A percentile compares a stretch with the other conserved stretches of the same genome.
phyloP scores from a whole-genome alignment of 2,797 vertebrate species.

The Enteromius anoplus region DNA sequence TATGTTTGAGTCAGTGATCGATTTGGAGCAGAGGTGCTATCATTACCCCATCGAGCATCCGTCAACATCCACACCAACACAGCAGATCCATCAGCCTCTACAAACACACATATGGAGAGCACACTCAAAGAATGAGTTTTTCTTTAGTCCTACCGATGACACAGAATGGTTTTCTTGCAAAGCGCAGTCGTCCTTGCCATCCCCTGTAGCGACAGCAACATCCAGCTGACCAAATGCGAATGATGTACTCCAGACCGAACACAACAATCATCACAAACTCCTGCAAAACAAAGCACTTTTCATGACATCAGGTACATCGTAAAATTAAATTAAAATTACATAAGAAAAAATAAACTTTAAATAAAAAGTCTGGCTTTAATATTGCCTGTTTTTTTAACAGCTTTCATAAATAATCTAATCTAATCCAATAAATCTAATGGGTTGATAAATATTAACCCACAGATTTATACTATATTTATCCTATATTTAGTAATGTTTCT shows the following conservation, averaged over 20 bases:
- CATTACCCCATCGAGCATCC: constrained; percentile 24
- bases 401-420: not conserved
- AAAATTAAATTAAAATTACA: not conserved
- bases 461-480: not conserved
- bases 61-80: constrained; percentile 13
- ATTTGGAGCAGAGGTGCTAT: constrained; percentile 32
- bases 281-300: constrained; percentile 68
- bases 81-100: constrained; percentile 32
- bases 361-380: not conserved
- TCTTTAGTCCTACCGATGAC: constrained; percentile 86
- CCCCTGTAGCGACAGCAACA: constrained; percentile 98
- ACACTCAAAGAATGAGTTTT: not conserved
- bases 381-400: not conserved
- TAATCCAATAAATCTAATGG: no score
- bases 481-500: not conserved
- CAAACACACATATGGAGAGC: constrained; percentile 17
- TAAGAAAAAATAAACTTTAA: not conserved
- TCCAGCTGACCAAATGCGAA: constrained; percentile 97
- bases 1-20: constrained; percentile 22
- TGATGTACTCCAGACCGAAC: constrained; percentile 98
- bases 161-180: constrained; percentile 97
- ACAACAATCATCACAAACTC: constrained; percentile 99
- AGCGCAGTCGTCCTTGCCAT: constrained; percentile 96
- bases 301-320: constrained; percentile 14
- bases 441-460: not conserved